Percentiles rank a stretch among this genome's conserved stretches.
Evolutionary conservation across 2,888 invertebrate species (phyloP).

Genomic region (Phyllotreta striolata): DNA sequence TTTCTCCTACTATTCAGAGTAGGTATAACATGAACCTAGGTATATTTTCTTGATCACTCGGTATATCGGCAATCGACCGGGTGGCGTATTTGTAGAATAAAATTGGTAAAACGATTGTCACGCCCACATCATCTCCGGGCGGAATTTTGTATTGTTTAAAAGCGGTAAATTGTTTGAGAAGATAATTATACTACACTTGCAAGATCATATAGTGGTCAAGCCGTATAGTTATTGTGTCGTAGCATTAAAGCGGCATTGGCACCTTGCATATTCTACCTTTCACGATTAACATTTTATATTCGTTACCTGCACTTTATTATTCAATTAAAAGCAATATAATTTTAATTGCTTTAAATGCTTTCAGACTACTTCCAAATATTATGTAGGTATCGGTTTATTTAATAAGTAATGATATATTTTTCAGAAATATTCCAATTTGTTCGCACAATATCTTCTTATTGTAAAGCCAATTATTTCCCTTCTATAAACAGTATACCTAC

Average conservation of each 20-base stretch:
- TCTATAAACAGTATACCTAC: too few relatives aligned
- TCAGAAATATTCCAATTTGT: too few relatives aligned
- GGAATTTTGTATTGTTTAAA: constrained; percentile 26
- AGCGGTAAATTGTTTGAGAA: constrained; percentile 26
- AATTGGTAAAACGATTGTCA: constrained; percentile 29
- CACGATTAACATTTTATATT: too few relatives aligned
- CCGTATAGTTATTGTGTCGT: constrained; percentile 9
- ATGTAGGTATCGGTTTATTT: too few relatives aligned
- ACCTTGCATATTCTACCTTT: not conserved
- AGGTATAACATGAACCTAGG: not conserved
- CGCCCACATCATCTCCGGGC: constrained; percentile 28
- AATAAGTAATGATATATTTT: too few relatives aligned
- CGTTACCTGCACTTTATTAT: too few relatives aligned
- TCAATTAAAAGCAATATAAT: too few relatives aligned
- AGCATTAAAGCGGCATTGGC: constrained; percentile 8
- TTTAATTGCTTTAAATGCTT: too few relatives aligned
- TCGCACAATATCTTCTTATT: too few relatives aligned
- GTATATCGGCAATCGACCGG: constrained; percentile 27
- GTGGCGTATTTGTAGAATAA: constrained; percentile 30
- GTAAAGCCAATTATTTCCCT: too few relatives aligned
- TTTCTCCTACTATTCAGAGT: too few relatives aligned
- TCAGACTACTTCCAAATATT: too few relatives aligned
- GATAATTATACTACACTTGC: constrained; percentile 25
- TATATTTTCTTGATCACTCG: constrained; percentile 10
- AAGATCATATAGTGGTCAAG: constrained; percentile 10